A percentile compares a stretch with the other conserved stretches of the same genome.
phyloP scores from a whole-genome alignment of 2,113 vertebrate species.

The Connochaetes taurinus region DNA sequence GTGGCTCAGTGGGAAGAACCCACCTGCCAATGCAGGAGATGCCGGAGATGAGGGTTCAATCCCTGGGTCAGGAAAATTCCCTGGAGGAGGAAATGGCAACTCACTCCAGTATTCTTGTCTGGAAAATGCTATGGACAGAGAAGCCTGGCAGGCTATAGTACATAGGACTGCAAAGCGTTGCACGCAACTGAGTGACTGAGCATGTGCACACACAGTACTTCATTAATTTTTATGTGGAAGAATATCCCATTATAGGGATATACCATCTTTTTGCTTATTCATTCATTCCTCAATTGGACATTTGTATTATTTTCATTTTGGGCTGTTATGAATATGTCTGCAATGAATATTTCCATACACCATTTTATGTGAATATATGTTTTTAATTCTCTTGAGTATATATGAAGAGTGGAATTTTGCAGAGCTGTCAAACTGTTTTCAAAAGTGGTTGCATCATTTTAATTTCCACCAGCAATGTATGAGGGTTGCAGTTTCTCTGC shows the following conservation, averaged over 20 bases:
- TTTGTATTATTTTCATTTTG: not conserved
- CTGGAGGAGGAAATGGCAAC: not conserved
- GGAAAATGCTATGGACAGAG: not conserved
- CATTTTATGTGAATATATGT: not conserved
- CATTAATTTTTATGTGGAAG: not conserved
- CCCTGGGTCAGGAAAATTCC: not conserved
- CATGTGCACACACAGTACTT: not conserved
- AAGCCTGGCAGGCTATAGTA: not conserved
- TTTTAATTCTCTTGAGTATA: not conserved
- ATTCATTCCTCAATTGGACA: not conserved
- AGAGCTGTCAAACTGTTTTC: not conserved
- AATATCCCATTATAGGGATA: not conserved
- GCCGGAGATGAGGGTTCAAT: not conserved
- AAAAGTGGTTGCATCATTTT: not conserved
- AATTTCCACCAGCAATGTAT: not conserved
- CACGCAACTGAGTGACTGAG: not conserved
- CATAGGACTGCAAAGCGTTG: not conserved
- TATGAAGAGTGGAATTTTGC: not conserved
- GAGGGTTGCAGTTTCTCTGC: not conserved
- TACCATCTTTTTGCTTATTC: not conserved
- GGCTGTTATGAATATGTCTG: not conserved
- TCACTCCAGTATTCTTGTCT: not conserved
- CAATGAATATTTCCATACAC: not conserved
- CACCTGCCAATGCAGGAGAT: not conserved
- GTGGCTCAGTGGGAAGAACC: not conserved